Evolutionary conservation across 2,888 invertebrate species (phyloP).

Genomic region (Latheticus oryzae): DNA sequence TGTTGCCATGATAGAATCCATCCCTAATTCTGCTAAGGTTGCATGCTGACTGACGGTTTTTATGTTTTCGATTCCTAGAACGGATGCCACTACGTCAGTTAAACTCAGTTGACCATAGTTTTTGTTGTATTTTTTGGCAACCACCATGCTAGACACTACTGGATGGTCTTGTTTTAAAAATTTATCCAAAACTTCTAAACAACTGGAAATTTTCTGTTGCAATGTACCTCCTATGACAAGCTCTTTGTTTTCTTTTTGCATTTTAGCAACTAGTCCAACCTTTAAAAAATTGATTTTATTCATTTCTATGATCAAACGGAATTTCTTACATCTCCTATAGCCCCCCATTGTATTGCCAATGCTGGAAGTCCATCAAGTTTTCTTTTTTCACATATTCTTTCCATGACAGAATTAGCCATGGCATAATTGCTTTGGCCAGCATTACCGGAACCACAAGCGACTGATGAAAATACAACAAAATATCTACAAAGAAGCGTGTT

Average conservation of each 20-base stretch:
- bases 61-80: conserved; percentile 72
- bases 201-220: conserved; percentile 75
- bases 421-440: conserved; percentile 92
- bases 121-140: conserved; percentile 82
- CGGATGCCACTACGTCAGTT: conserved; percentile 74
- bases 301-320: neutral
- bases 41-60: conserved; percentile 77
- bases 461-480: conserved; percentile 91
- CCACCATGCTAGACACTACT: conserved; percentile 84
- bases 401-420: conserved; percentile 89
- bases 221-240: conserved; percentile 71
- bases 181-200: conserved; percentile 72
- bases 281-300: conserved; percentile 40
- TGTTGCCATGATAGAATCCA: conserved; percentile 64
- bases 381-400: conserved; percentile 84
- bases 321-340: conserved; percentile 88
- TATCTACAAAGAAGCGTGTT: too few relatives aligned
- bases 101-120: conserved; percentile 73
- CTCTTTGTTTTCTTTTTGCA: conserved; percentile 64
- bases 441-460: conserved; percentile 93
- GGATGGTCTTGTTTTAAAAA: conserved; percentile 74
- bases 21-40: conserved; percentile 88
- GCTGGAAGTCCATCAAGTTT: conserved; percentile 78
- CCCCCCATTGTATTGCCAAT: conserved; percentile 93
- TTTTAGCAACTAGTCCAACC: conserved; percentile 76